Base-by-base conservation (phyloP, 2,113 vertebrate species). In the Hippotragus niger region DNA sequence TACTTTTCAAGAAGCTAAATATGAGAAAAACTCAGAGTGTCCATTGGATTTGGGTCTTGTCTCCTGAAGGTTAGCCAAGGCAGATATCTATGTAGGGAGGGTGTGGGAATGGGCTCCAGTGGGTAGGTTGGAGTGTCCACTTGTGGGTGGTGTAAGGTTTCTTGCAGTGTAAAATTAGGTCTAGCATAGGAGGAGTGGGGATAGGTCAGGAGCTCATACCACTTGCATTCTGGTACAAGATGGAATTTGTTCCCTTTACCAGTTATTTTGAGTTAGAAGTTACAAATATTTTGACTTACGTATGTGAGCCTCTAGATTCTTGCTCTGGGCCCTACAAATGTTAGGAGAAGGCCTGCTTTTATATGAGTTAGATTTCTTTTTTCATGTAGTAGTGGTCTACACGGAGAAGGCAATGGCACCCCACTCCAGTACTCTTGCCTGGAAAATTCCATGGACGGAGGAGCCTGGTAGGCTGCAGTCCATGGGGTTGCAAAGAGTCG, bases 261-360 rank as follows among this genome's bases (percentile, higher is more conserved):
- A 76, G 25, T 94, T 89, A 82, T 58, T 45, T 95, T 47, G 19
- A 94, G 31, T 92, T 97, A 80, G 52, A 95, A 80, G 7, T 47
- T 82, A 55, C 16, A 95, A 90, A 84, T 86, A 81, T 95, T 92
- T 90, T 80, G 50, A 80, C 8, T 60, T 67, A 45, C 1, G 27
- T 88, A 52, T 91, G 17, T 95, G 60, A 47, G 5, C 40, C 27
- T 92, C 52, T 58, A 8, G 94, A 87, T 2, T 95, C 74, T 95
- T 95, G 57, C 31, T 17, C 23, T 88, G 31, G 60, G 7, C n/a
- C 31, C 31, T 60, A 53, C 17, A 91, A 83, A 76, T 95, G 21
- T 88, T 95, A 89, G 74, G 40, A 71, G 29, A 88, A 95, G 17
- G 19, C 36, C 27, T 94, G 2, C 53, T 94, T 91, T 88, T 64